A percentile compares a stretch with the other conserved stretches of the same genome.
These are phyloP conservation scores for Cyprinodon variegatus DNA, from an alignment of 2,113 vertebrate species.

Conservation along the genomic window DNA sequence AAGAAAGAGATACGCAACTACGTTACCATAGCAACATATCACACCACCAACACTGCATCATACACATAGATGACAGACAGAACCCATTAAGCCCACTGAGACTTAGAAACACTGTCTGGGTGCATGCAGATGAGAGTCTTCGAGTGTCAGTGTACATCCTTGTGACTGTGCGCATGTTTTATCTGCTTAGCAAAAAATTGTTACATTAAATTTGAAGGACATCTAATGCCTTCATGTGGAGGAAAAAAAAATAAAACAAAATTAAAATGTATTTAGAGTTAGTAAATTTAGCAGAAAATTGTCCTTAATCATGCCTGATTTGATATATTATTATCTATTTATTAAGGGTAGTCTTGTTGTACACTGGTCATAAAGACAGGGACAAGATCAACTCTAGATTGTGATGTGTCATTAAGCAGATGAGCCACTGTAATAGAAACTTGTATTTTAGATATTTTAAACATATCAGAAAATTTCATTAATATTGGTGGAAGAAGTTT, in stretches of 20 bases:
- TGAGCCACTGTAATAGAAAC: not conserved
- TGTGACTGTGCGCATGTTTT: conserved; percentile 7
- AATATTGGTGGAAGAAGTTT: not conserved
- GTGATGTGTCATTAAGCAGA: not conserved
- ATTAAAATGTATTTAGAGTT: not conserved
- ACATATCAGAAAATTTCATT: not conserved
- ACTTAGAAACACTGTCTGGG: conserved; percentile 61
- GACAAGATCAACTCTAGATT: not conserved
- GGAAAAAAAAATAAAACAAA: conserved; percentile 18
- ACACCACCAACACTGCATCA: conserved; percentile 65
- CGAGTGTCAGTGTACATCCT: conserved; percentile 22
- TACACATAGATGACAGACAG: conserved; percentile 69
- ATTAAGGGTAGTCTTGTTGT: not conserved
- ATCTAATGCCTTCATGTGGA: not conserved
- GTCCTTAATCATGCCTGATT: conserved; percentile 5
- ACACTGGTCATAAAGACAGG: not conserved
- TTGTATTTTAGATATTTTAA: not conserved
- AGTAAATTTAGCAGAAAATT: conserved; percentile 25
- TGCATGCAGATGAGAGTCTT: conserved; percentile 48
- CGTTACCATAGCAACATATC: conserved; percentile 76
- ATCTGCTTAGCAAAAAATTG: conserved; percentile 35
- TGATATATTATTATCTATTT: conserved; percentile 3
- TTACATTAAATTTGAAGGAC: conserved; percentile 19
- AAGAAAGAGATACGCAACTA: conserved; percentile 59
- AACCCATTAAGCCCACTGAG: conserved; percentile 66